Evolutionary conservation across 1,140 invertebrate genomes (phyloP).

Genomic region (Papilio polytes): DNA sequence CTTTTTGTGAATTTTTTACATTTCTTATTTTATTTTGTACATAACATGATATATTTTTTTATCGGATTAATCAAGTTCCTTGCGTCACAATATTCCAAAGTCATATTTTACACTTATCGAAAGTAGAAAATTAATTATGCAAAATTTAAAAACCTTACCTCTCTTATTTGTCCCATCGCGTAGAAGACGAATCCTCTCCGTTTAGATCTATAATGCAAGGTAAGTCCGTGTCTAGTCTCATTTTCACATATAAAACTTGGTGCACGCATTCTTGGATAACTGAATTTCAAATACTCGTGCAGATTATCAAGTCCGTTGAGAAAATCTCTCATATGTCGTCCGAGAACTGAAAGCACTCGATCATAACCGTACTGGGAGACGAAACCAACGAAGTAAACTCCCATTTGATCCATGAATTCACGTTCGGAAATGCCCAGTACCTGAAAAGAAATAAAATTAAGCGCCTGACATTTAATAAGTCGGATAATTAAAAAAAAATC

Average conservation of each 20-base stretch:
- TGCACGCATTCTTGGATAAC: conserved; percentile 94
- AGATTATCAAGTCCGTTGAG: conserved; percentile 98
- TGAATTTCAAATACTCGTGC: conserved; percentile 98
- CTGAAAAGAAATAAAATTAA: conserved; percentile 78
- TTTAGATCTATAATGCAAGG: conserved; percentile 97
- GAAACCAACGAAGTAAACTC: conserved; percentile 94
- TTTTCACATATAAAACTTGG: conserved; percentile 98
- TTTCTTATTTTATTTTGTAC: no score
- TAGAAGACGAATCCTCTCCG: conserved; percentile 97
- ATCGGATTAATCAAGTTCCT: no score
- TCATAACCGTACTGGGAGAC: conserved; percentile 98
- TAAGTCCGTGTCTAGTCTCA: conserved; percentile 95
- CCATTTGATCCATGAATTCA: conserved; percentile 96
- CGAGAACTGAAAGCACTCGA: conserved; percentile 93
- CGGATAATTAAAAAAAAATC: no score
- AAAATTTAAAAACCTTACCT: conserved; percentile 76
- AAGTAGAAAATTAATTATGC: no score
- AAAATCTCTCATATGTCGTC: conserved; percentile 97
- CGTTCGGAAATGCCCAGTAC: conserved; percentile 92
- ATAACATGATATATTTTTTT: no score
- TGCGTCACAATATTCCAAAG: no score
- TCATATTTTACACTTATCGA: no score
- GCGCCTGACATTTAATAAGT: no score
- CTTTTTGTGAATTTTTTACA: background rate
- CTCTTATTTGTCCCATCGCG: conserved; percentile 97